Evolutionary conservation across 2,797 vertebrate genomes (phyloP).

Genomic region (Furcifer pardalis): DNA sequence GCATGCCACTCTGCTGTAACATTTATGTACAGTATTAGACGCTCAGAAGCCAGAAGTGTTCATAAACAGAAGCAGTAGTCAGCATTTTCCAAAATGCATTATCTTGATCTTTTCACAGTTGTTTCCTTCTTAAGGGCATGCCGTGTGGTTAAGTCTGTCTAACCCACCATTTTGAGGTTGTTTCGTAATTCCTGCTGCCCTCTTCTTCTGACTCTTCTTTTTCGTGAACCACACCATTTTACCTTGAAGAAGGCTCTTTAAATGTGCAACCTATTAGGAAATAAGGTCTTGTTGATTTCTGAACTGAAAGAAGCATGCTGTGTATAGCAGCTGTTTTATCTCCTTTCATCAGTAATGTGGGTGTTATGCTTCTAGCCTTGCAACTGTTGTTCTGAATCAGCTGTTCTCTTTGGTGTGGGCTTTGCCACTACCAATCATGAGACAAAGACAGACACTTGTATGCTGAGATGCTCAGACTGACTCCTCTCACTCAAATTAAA

Average conservation of each 20-base stretch:
- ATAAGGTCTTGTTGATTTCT: not conserved
- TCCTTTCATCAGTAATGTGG: not conserved
- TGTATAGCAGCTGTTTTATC: not conserved
- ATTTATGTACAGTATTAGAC: not conserved
- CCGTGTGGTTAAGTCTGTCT: not conserved
- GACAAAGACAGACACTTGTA: not conserved
- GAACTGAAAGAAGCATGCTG: constrained; percentile 1
- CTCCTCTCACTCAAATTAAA: not conserved
- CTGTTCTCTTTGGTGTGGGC: constrained; percentile 17
- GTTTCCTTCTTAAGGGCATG: not conserved
- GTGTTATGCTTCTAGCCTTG: constrained; percentile 18
- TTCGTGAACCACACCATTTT: not conserved
- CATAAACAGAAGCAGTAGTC: not conserved
- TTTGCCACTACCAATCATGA: not conserved
- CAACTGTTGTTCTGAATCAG: constrained; percentile 27
- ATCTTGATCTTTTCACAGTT: not conserved
- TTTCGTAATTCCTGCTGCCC: not conserved
- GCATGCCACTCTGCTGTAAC: not conserved
- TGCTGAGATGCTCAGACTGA: not conserved
- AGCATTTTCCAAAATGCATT: not conserved
- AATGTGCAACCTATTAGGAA: not conserved
- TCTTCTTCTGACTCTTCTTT: not conserved
- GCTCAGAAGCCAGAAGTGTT: not conserved
- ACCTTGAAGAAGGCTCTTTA: not conserved
- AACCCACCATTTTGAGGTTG: not conserved